Evolutionary conservation across 2,113 vertebrate genomes (phyloP), one percentile per base, ranked within the genome.

Genomic region (Hydrochoerus hydrochaeris): DNA sequence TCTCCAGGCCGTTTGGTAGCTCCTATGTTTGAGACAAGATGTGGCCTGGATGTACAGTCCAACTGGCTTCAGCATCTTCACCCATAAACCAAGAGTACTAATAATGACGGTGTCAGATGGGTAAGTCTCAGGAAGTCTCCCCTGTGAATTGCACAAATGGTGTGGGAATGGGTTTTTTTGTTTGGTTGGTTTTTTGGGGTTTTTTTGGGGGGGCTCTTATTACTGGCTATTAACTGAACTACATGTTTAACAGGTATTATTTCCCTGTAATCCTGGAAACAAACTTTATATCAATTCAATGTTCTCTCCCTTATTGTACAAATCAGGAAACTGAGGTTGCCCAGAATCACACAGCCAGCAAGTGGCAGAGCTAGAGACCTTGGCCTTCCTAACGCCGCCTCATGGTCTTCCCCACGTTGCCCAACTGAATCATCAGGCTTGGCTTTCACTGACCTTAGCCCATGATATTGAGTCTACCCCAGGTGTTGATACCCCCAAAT

Each of bases 1-100:
- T 93, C 87, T 88, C 38, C 46, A 81, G 16, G 11, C 58, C 46
- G 19, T 28, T 92, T 41, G 54, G 9, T 63, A 93, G 77, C 57
- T 85, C n/a, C 38, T 82, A 80, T 75, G 67, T 38, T 3, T 85
- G 41, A 84, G 19, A 20, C 20, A 60, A 92, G 19, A 26, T 67
- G 35, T 57, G 17, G 19, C 54, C 54, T 46, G 10, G 65, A 17
- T 9, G 7, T 41, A 4, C 20, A 62, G 49, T 75, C 46, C 46
- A 75, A 14, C 89, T 84, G 73, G n/a, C 67, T 71, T 94, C 60
- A 54, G 67, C 35, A 87, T 54, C 54, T 22, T 87, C n/a, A 63
- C 16, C 62, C 77, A 10, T 26, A 26, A 90, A 38, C 57, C 3
- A 41, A 69, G 46, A 24, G 13, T 20, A 54, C 58, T 41, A 41